These are phyloP conservation scores for Terrapene triunguis DNA, from an alignment of 2,113 vertebrate species.

Conservation along the genomic window DNA sequence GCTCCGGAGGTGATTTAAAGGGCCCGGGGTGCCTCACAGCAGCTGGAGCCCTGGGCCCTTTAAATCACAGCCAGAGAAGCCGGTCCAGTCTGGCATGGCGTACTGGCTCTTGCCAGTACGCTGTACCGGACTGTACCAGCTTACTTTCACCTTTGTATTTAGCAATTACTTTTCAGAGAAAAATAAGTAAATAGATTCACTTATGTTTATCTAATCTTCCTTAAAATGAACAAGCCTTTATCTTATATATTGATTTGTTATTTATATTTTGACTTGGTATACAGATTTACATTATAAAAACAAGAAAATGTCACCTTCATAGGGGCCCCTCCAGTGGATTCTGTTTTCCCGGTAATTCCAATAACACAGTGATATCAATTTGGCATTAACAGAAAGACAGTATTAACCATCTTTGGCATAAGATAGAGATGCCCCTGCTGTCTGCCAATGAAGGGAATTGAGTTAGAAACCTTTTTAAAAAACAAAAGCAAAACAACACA, in stretches of 20 bases:
- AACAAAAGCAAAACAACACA: constrained; percentile 22
- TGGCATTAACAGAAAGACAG: constrained; percentile 79
- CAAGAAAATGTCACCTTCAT: background rate
- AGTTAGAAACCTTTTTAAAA: constrained; percentile 74
- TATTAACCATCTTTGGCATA: constrained; percentile 69
- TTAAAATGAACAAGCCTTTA: background rate
- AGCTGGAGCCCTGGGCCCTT: no score
- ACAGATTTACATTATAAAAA: background rate
- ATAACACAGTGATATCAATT: constrained; percentile 72
- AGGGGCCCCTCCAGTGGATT: background rate
- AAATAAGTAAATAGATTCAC: background rate
- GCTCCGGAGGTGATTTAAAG: no score
- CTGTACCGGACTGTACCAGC: no score
- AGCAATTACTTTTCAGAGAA: background rate
- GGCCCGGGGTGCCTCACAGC: no score
- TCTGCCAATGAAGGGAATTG: constrained; percentile 64
- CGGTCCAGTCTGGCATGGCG: no score
- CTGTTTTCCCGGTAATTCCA: constrained; percentile 73
- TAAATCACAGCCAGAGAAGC: no score
- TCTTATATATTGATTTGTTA: background rate
- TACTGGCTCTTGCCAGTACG: no score
- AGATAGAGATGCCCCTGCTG: constrained; percentile 74
- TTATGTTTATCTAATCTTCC: background rate
- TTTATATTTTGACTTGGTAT: background rate
- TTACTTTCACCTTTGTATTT: background rate